Evolutionary conservation across 2,888 invertebrate genomes (phyloP), one percentile per base, ranked within the genome.

Genomic region (Liopterus haemorrhoidalis): DNA sequence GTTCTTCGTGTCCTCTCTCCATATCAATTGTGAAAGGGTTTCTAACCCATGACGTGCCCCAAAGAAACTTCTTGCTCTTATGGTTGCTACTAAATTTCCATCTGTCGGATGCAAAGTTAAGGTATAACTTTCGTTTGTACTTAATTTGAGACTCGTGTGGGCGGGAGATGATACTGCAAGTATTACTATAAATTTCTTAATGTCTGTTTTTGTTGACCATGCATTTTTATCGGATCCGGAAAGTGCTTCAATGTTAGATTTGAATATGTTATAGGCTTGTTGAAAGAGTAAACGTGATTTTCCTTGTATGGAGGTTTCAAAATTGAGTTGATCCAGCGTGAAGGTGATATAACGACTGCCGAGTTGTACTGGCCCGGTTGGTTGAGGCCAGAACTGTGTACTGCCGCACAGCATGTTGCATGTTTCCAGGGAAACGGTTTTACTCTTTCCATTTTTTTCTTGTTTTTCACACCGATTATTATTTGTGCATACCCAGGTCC

Each of bases 321-420:
- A 67, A 9, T 68, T 64, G 48, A 82, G 66, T 37, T 71, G 70
- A 46, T 73, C 67, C 11, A 75, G 68, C 41, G 71, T 68, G 52
- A 82, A 78, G 18, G 75, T 73, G 14, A 79, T 70, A 16, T 81
- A 79, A 41, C 75, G 76, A 12, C 75, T 75, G 51, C 81, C 82
- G 16, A 87, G 72, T 50, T 75, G 72, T 20, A 82, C 75, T 46
- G 78, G 78, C 0, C 82, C 81, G 2, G 85, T 85, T 38, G 88
- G 87, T 64, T 81, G 81, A 19, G 88, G 88, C 88, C 87, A 88
- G 18, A 87, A 73, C 55, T 85, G 81, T 19, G 76, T 74, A 43
- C 78, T 74, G 18, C 85, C 84, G 65, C 88, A 88, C 11, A 83
- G 72, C 76, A 88, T 85, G 58, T 81, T 81, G 68, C 88, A 88